Evolutionary conservation across 2,888 invertebrate species (phyloP), one percentile per base, ranked within the genome.

Genomic region (Pristionchus arcanus): DNA sequence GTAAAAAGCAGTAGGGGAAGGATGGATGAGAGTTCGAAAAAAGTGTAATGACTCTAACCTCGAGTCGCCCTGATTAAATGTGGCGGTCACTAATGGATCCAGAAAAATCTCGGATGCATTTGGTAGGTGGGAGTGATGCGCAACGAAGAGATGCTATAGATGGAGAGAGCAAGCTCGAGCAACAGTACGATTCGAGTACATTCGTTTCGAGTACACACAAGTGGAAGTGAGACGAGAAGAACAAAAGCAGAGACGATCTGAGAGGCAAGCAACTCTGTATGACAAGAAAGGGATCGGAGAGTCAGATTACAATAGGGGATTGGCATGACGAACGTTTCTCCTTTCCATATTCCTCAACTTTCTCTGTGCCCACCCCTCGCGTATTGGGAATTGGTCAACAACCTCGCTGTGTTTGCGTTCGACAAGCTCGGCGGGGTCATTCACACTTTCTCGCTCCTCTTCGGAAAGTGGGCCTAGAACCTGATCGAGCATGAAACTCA

Each of bases 211-310:
- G 55, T 84, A 55, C 84, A 84, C 84, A 53, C 42, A 28, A 84
- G n/a, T 31, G 28, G 28, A 84, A 55, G 28, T 16, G 53, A 55
- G 37, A 81, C 9, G 81, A 71, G 71, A 81, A 37, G 55, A 55
- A 55, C 55, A 55, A 84, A 55, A 55, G 84, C 55, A 84, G 84
- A 84, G 55, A 84, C 77, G 84, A 84, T 84, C 84, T 55, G 31
- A 34, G 53, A 55, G 84, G 84, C 84, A 84, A 84, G 84, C 84
- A 84, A 84, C 84, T 31, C 37, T 84, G 31, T 84, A 84, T 55
- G 84, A 55, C 53, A 81, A 31, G 55, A 55, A 77, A 16, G 31
- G 53, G 34, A 34, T 21, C 19, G 19, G 55, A 34, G 77, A 77
- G 77, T 77, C 77, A 77, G 77, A 77, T 77, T 77, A 42, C 77